Percentiles rank a stretch among this genome's conserved stretches.
These are phyloP conservation scores for Pristionchus mayeri DNA, from an alignment of 2,888 invertebrate genomes.

Conservation along the genomic window DNA sequence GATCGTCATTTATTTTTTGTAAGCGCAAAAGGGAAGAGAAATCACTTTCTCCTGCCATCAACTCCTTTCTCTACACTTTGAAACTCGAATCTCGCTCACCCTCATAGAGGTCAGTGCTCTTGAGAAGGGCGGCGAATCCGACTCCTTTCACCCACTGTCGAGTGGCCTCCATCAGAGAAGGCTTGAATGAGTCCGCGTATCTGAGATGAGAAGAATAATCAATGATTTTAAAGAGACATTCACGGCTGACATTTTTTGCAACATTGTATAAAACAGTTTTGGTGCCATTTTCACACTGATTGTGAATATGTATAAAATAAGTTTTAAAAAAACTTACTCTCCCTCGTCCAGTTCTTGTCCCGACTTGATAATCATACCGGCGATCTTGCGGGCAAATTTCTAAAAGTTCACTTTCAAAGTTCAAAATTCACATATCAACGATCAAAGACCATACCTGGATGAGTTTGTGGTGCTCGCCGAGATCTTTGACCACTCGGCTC, in stretches of 20 bases:
- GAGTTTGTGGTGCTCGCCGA: neutral
- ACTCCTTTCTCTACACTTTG: neutral
- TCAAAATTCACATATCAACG: neutral
- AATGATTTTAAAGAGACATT: neutral
- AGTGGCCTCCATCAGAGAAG: constrained; percentile 7
- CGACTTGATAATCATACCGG: neutral
- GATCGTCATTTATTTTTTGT: too few relatives aligned
- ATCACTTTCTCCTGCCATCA: neutral
- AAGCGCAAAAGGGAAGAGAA: too few relatives aligned
- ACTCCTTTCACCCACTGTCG: neutral
- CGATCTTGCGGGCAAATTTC: neutral
- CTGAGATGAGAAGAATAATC: neutral
- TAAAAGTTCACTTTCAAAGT: neutral
- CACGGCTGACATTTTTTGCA: neutral
- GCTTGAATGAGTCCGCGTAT: constrained; percentile 8
- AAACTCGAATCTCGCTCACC: neutral
- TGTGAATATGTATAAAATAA: neutral
- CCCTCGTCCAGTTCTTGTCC: constrained; percentile 31
- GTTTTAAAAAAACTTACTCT: neutral
- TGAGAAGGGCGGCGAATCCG: neutral
- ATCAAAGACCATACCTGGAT: neutral
- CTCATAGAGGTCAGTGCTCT: constrained; percentile 29
- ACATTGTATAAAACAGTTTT: neutral
- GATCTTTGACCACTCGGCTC: neutral
- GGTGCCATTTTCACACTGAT: too few relatives aligned